Percentiles rank a stretch among this genome's conserved stretches.
Evolutionary conservation across 1,140 invertebrate species (phyloP).

Genomic region (Saccostrea glomerata): DNA sequence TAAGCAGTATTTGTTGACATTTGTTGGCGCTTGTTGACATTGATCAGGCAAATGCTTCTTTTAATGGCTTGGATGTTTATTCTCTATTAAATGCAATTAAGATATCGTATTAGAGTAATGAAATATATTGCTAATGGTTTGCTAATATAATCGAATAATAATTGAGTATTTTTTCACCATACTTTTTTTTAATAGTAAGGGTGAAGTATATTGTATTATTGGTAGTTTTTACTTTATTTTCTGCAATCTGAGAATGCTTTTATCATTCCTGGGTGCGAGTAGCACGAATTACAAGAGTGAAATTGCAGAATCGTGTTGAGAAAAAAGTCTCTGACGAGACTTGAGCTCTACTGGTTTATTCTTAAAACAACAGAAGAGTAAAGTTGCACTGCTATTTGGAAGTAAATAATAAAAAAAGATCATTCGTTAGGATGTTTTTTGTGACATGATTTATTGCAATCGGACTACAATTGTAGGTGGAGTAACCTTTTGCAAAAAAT

Average conservation of each 20-base stretch:
- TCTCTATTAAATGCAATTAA: constrained; percentile 26
- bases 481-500: no score
- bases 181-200: not conserved
- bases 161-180: not conserved
- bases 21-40: constrained; percentile 27
- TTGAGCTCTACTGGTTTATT: no score
- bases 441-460: no score
- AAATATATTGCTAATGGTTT: not conserved
- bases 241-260: not conserved
- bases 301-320: not conserved
- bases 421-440: no score
- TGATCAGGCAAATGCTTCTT: constrained; percentile 18
- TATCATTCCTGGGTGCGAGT: not conserved
- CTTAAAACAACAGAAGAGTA: no score
- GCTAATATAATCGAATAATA: not conserved
- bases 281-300: not conserved
- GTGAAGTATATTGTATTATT: not conserved
- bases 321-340: no score
- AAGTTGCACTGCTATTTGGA: no score
- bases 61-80: constrained; percentile 18
- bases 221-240: not conserved
- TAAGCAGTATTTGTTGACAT: constrained; percentile 18
- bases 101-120: constrained; percentile 31
- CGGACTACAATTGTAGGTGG: no score
- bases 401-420: no score